Evolutionary conservation across 2,113 vertebrate genomes (phyloP), one percentile per base, ranked within the genome.

Genomic region (Seriola quinqueradiata): DNA sequence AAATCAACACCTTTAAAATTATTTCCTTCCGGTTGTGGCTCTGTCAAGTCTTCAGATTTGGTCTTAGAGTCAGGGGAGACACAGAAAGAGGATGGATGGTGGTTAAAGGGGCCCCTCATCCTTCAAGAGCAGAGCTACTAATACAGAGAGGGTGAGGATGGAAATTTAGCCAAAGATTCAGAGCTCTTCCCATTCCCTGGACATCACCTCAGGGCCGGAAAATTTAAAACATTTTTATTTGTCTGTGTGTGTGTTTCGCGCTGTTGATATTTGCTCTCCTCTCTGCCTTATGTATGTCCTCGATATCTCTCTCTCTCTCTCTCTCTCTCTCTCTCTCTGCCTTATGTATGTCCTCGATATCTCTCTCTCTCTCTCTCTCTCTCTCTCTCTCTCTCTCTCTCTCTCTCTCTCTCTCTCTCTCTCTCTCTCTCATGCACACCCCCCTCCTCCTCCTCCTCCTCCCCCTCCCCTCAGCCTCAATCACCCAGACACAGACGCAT

Each of bases 401-500:
- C 36, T 38, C 34, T 54, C 79, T 28, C 28, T 28, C 28, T 28
- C 28, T 28, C 28, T 28, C 25, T 28, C 25, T 28, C 25, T 28
- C 25, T 2, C 54, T 32, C 60, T 38, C 50, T 12, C 52, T 40
- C 66, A 23, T 65, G 72, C 55, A 64, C 67, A 25, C 67, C 55
- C 67, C 64, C 28, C 34, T 4, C 73, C 11, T 69, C 46, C 34
- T 36, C 34, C 34, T 6, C 54, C 25, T 42, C 9, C 52, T 32
- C 66, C 92, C 85, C 88, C 79, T 75, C 84, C 84, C 79, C 89
- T 87, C 89, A 89, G 87, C 90, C 90, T 90, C 93, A 92, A 87
- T 91, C 94, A 93, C 85, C 90, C 91, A 93, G 91, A 95, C 92
- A 93, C 92, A 92, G 91, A 92, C 90, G 91, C 93, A 93, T 92